A percentile compares a stretch with the other conserved stretches of the same genome.
These are phyloP conservation scores for Pedionomus torquatus DNA, from an alignment of 2,113 vertebrate species.

Conservation along the genomic window DNA sequence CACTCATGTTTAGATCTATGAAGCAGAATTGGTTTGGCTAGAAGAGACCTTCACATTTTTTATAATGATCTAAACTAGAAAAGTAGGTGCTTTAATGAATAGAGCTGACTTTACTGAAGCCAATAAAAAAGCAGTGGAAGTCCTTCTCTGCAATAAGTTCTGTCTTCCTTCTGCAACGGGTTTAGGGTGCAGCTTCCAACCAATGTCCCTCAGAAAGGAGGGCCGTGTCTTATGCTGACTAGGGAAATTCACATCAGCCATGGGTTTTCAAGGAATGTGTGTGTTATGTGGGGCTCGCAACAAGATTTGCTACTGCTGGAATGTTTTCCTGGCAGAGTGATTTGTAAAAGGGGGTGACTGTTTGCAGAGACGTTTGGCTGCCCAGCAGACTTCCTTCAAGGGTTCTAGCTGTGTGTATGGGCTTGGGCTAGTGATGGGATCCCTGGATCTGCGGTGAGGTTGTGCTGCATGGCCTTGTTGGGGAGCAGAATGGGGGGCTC, in stretches of 20 bases:
- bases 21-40: neutral
- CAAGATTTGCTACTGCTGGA: neutral
- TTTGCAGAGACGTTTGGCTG: neutral
- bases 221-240: neutral
- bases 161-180: neutral
- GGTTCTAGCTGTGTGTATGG: neutral
- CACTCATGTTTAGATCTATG: neutral
- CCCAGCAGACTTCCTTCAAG: neutral
- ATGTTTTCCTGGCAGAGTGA: neutral
- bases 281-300: neutral
- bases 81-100: neutral
- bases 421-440: neutral
- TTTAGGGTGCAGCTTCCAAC: neutral
- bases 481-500: neutral
- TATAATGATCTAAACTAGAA: neutral
- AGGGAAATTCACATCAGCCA: neutral
- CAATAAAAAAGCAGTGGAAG: neutral
- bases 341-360: neutral
- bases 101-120: neutral
- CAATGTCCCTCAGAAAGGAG: neutral
- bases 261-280: neutral
- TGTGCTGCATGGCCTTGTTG: rapidly evolving
- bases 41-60: neutral
- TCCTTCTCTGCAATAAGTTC: neutral
- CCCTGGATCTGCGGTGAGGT: neutral